phyloP scores from a whole-genome alignment of 2,888 invertebrate species.

The Pristionchus exspectatus region DNA sequence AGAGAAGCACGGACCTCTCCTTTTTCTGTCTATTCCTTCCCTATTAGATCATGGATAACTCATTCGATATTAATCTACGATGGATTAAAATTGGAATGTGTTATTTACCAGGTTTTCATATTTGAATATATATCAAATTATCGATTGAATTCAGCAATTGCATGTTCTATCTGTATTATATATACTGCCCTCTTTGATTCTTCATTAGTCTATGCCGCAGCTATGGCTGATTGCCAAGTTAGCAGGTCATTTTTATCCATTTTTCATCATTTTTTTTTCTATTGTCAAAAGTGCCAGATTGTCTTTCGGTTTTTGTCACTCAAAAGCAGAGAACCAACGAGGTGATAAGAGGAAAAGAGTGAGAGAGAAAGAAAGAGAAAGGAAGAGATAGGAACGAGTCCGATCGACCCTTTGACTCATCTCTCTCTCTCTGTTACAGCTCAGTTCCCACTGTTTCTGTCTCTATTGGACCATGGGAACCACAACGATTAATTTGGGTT shows the following conservation, averaged over 20 bases:
- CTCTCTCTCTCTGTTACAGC: constrained; percentile 22
- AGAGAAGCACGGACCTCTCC: constrained; percentile 8
- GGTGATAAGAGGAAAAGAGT: neutral
- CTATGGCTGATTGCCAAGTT: neutral
- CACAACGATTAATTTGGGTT: constrained; percentile 23
- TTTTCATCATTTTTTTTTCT: neutral
- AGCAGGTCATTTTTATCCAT: neutral
- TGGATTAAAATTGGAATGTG: constrained; percentile 22
- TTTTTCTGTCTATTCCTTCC: neutral
- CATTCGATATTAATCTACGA: constrained; percentile 16
- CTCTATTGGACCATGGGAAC: constrained; percentile 47
- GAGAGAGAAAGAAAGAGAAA: neutral
- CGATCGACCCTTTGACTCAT: constrained; percentile 18
- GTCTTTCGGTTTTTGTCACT: constrained; percentile 1
- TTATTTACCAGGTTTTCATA: neutral
- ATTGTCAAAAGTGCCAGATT: neutral
- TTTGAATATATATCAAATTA: neutral
- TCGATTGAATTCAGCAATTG: neutral
- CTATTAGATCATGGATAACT: neutral
- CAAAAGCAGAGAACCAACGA: constrained; percentile 26
- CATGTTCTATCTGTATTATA: neutral
- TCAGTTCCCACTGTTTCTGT: constrained; percentile 34
- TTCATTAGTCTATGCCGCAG: neutral
- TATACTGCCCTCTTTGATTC: constrained; percentile 2
- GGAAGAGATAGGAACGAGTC: constrained; percentile 22